Base-by-base conservation (phyloP, 2,888 invertebrate species). In the Phaedon cochleariae region DNA sequence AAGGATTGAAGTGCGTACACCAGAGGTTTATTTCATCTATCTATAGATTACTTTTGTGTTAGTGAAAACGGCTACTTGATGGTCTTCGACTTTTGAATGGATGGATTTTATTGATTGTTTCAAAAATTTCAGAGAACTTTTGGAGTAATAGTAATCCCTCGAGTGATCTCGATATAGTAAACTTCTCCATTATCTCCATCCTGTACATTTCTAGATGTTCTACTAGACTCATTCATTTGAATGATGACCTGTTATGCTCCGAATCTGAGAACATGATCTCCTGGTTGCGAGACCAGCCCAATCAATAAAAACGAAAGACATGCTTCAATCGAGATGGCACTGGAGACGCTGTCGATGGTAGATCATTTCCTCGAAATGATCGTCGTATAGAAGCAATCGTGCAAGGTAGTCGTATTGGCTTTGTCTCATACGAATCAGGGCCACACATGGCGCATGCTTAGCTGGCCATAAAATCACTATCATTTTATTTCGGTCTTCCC, bases 341-440 rank as follows among this genome's bases (percentile, higher is more conserved):
- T 29, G 29, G 22, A 26, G 12, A 29, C 29, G 60, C 64, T 60
- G 67, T 65, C 66, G 78, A 78, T 77, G 70, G 73, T 77, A 77
- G 80, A 78, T 79, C 73, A 78, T 76, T 80, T 79, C 79, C 74
- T 74, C 76, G 80, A 79, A 79, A 71, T 74, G 73, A 74, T 73
- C 70, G 73, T 69, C 67, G 72, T 70, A n/a, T n/a, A 68, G 41
- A 41, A 15, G 75, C 76, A 75, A 77, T 77, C 70, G 76, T 71
- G 73, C 67, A 51, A 73, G 74, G 74, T 74, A 75, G 72, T 73
- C 57, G 71, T 68, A 68, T 74, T 73, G 70, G 73, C 73, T 74
- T 75, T 76, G 74, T 73, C 73, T 74, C 66, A 70, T 45, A 72
- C 74, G 75, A 72, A 75, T 77, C 75, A 73, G 73, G 79, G 74